Evolutionary conservation across 2,888 invertebrate species (phyloP).

Genomic region (Macrophya alboannulata): DNA sequence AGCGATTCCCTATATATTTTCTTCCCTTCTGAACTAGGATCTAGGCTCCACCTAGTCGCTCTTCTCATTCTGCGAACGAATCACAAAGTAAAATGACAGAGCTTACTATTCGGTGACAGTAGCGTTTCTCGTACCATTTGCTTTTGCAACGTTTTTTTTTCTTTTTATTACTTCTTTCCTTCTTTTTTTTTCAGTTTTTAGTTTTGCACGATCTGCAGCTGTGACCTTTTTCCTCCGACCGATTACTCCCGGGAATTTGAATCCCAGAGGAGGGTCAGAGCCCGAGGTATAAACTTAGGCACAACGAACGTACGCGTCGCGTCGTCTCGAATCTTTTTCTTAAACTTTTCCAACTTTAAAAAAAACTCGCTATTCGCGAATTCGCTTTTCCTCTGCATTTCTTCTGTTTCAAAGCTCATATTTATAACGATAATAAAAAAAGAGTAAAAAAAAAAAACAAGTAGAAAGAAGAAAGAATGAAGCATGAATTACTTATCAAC

Average conservation of each 20-base stretch:
- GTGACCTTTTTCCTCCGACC: conserved; percentile 17
- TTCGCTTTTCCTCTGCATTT: not conserved
- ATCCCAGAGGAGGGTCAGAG: conserved; percentile 11
- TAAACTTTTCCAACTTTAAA: conserved; percentile 1
- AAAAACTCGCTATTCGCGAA: too few relatives aligned
- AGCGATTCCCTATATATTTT: not conserved
- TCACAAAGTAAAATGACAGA: conserved; percentile 35
- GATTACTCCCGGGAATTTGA: conserved; percentile 33
- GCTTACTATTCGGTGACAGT: conserved; percentile 22
- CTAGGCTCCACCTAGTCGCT: not conserved
- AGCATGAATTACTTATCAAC: not conserved
- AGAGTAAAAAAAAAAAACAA: too few relatives aligned
- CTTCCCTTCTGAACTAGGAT: not conserved
- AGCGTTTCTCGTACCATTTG: too few relatives aligned
- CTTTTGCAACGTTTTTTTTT: too few relatives aligned
- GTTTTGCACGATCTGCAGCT: not conserved
- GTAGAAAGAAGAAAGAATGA: not conserved
- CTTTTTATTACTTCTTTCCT: too few relatives aligned
- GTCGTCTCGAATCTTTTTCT: not conserved
- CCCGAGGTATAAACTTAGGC: not conserved
- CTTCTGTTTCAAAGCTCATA: not conserved
- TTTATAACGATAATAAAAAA: too few relatives aligned
- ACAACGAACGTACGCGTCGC: not conserved
- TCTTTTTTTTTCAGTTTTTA: too few relatives aligned
- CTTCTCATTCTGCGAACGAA: not conserved